phyloP scores from a whole-genome alignment of 2,888 invertebrate species.

The Catocala nupta region DNA sequence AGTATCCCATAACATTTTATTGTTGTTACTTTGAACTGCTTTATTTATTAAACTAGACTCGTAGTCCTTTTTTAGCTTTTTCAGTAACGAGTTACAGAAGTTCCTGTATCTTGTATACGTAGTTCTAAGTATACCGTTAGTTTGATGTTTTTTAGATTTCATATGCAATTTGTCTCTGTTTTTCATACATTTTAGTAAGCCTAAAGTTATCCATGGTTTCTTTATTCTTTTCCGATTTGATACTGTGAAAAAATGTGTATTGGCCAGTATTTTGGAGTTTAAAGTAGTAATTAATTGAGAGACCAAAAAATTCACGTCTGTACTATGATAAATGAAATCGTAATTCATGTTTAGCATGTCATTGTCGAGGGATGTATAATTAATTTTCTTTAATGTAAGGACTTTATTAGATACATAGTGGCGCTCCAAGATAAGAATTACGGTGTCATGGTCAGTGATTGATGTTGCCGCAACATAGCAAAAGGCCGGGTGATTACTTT shows the following conservation, averaged over 20 bases:
- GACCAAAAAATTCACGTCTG: background rate
- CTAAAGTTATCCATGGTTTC: slow-evolving; percentile 12
- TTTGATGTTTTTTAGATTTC: slow-evolving; percentile 16
- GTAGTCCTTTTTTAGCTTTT: slow-evolving; percentile 6
- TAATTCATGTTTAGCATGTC: slow-evolving; percentile 1
- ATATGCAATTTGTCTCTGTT: slow-evolving; percentile 12
- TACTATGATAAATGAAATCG: slow-evolving; percentile 1
- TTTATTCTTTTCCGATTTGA: slow-evolving; percentile 11
- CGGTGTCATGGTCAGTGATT: slow-evolving; percentile 10
- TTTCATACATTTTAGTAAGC: background rate
- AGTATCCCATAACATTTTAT: slow-evolving; percentile 13
- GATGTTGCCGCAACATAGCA: slow-evolving; percentile 17
- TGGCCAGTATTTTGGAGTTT: slow-evolving; percentile 4
- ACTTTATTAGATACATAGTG: background rate
- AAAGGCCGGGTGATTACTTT: slow-evolving; percentile 12
- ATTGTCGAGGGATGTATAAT: slow-evolving; percentile 3
- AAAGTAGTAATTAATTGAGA: background rate
- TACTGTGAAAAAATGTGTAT: slow-evolving; percentile 1
- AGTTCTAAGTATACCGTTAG: slow-evolving; percentile 14
- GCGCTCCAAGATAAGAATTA: background rate
- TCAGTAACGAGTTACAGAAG: slow-evolving; percentile 9
- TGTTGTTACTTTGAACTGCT: slow-evolving; percentile 8
- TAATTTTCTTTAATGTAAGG: background rate
- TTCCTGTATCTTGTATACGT: slow-evolving; percentile 6
- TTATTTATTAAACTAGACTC: slow-evolving; percentile 3